Evolutionary conservation across 2,797 vertebrate species (phyloP), one percentile per base, ranked within the genome.

Genomic region (Percopsis omiscomaycus): DNA sequence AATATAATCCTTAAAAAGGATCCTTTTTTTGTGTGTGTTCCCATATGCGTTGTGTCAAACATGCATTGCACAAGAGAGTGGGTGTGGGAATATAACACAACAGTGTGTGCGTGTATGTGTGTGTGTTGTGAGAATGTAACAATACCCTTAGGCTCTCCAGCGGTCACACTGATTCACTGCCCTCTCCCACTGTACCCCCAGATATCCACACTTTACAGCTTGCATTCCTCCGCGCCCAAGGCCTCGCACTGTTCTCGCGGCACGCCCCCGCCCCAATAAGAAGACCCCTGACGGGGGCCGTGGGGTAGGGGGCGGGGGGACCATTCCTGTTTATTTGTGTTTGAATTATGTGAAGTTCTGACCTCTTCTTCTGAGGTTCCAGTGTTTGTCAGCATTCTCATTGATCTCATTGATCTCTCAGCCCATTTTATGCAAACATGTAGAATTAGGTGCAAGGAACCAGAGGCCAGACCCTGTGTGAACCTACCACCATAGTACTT

Each of bases 101-200:
- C 16, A 54, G 28, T 48, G 28, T 45, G 30, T 82, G 70, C 81
- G 74, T 75, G 59, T 75, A 55, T 61, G 49, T 61, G 68, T 59
- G 71, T 72, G 48, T 66, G 68, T 64, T 69, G 56, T 13, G 64
- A 61, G 76, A 37, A 53, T 84, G 74, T 79, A 78, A 85, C 55
- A 86, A 84, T 84, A 82, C 71, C 86, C 75, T 9, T 27, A 78
- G 83, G 84, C 73, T 80, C 68, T 72, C 60, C 73, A 61, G 83
- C 75, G 84, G 81, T 84, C 84, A 81, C 82, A 84, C 73, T 84
- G 81, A 89, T 88, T 85, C 84, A 79, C 86, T 79, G 84, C 83
- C 66, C 81, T 86, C 82, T 83, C 82, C 74, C 42, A 71, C 81
- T 72, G 79, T 80, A 84, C 64, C 81, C 76, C 66, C 68, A 66